Evolutionary conservation across 2,888 invertebrate species (phyloP).

Genomic region (Pristionchus maxplancki): DNA sequence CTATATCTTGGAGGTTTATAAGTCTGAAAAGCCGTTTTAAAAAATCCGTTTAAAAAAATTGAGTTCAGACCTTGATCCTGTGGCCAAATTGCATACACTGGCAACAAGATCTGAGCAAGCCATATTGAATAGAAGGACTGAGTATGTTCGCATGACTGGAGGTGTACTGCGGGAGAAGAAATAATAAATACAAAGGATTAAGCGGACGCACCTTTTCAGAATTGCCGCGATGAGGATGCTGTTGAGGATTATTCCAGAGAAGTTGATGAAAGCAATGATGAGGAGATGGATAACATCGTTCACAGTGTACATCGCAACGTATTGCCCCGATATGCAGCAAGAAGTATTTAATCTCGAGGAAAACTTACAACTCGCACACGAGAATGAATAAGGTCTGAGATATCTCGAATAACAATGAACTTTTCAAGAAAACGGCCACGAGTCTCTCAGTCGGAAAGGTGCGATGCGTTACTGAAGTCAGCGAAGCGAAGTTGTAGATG

Average conservation of each 20-base stretch:
- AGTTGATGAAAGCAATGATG: background rate
- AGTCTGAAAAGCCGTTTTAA: background rate
- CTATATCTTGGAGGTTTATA: background rate
- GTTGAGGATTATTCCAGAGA: background rate
- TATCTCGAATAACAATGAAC: background rate
- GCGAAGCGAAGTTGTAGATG: background rate
- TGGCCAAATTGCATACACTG: background rate
- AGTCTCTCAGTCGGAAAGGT: background rate
- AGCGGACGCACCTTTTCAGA: background rate
- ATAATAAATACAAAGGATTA: background rate
- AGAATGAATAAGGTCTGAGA: background rate
- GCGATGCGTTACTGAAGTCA: background rate
- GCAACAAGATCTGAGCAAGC: background rate
- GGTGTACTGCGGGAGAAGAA: background rate
- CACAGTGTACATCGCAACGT: background rate
- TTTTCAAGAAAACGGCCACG: background rate
- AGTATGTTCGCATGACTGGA: background rate
- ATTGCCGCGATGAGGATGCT: background rate
- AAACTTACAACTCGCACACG: background rate
- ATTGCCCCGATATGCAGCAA: background rate
- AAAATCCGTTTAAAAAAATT: background rate
- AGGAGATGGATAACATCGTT: background rate
- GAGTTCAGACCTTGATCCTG: background rate
- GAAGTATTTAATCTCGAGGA: background rate
- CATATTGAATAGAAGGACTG: background rate